These are phyloP conservation scores for Lacerta viridis DNA, from an alignment of 2,797 vertebrate species.

Conservation along the genomic window DNA sequence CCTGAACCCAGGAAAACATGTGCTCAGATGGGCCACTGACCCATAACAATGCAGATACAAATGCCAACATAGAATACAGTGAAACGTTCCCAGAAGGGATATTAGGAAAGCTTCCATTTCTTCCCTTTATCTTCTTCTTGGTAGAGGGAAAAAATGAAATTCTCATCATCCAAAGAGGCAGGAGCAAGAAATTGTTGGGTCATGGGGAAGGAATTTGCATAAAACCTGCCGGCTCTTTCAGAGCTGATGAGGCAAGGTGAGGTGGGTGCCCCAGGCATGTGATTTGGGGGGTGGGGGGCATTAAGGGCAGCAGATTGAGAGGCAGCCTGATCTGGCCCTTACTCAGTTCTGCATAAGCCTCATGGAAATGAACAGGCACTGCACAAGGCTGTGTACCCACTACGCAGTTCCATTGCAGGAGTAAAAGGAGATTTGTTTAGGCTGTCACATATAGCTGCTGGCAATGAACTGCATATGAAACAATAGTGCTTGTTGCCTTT, in stretches of 20 bases:
- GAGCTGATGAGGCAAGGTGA: neutral
- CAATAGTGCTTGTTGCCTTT: too few relatives aligned
- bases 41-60: neutral
- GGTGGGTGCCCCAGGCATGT: neutral
- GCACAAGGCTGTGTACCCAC: too few relatives aligned
- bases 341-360: too few relatives aligned
- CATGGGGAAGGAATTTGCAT: too few relatives aligned
- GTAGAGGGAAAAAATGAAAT: conserved; percentile 20
- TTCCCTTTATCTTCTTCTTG: conserved; percentile 20
- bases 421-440: too few relatives aligned
- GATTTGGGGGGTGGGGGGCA: neutral
- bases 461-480: too few relatives aligned
- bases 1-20: conserved; percentile 48
- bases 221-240: neutral
- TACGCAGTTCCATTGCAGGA: too few relatives aligned
- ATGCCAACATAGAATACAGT: neutral
- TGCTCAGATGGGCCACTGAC: conserved; percentile 22
- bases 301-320: neutral
- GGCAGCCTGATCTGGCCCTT: too few relatives aligned
- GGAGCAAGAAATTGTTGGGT: neutral
- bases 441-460: too few relatives aligned
- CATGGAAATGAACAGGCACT: too few relatives aligned
- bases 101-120: conserved; percentile 6
- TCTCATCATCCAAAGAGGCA: neutral
- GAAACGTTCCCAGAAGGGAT: conserved; percentile 31